These are phyloP conservation scores for Anthopleura xanthogrammica DNA, from an alignment of 92 coral and sea anemone genomes.

Conservation along the genomic window DNA sequence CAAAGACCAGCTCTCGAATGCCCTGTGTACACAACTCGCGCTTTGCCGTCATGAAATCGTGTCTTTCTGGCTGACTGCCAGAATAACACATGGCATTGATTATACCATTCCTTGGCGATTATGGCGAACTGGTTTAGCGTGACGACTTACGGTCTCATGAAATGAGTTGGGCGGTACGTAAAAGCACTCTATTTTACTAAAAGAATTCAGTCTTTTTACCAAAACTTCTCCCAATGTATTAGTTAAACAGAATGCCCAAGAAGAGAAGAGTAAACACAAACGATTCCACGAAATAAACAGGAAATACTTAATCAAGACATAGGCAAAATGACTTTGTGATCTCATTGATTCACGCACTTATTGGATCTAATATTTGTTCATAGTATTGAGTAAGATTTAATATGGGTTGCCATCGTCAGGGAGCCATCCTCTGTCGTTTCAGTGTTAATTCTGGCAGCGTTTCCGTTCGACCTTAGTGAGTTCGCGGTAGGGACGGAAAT, in stretches of 20 bases:
- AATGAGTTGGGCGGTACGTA: slow-evolving; percentile 42
- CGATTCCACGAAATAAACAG: slow-evolving; percentile 75
- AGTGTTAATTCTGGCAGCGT: slow-evolving; percentile 18
- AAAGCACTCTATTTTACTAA: slow-evolving; percentile 5
- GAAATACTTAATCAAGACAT: slow-evolving; percentile 83
- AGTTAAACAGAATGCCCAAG: slow-evolving; percentile 18
- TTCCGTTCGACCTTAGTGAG: slow-evolving; percentile 9
- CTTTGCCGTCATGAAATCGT: slow-evolving; percentile 26
- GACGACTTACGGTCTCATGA: slow-evolving; percentile 25
- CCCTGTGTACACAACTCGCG: slow-evolving; percentile 28
- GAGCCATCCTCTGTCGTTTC: slow-evolving; percentile 1
- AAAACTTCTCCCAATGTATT: not conserved
- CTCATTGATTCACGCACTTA: slow-evolving; percentile 48
- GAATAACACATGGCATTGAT: slow-evolving; percentile 90
- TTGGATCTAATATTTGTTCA: slow-evolving; percentile 62
- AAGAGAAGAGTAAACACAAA: slow-evolving; percentile 61
- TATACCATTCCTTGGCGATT: slow-evolving; percentile 39
- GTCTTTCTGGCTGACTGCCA: slow-evolving; percentile 77
- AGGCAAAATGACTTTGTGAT: slow-evolving; percentile 51
- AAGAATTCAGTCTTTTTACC: slow-evolving; percentile 2
- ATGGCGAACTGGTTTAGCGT: slow-evolving; percentile 37
- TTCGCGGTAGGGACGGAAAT: slow-evolving; percentile 38
- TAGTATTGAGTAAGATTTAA: slow-evolving; percentile 19
- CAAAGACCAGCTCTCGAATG: slow-evolving; percentile 12
- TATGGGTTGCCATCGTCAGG: slow-evolving; percentile 1